Percentiles rank a stretch among this genome's conserved stretches.
Evolutionary conservation across 2,888 invertebrate genomes (phyloP).

Genomic region (Mesorhabditis sp.): DNA sequence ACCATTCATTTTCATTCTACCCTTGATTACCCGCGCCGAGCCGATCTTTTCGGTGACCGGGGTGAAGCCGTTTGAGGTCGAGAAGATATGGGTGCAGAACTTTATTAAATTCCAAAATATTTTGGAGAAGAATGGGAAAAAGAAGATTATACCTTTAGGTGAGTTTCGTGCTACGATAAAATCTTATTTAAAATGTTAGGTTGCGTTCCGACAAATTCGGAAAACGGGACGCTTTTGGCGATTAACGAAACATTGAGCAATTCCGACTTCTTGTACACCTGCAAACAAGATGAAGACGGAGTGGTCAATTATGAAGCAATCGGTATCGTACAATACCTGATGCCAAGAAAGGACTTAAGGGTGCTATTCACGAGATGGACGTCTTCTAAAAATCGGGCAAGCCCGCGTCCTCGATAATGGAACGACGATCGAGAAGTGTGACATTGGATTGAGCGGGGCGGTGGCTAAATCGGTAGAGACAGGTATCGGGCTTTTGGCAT

Average conservation of each 20-base stretch:
- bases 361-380: not conserved
- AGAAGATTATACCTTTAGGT: slow-evolving; percentile 34
- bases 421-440: slow-evolving; percentile 4
- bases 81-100: slow-evolving; percentile 40
- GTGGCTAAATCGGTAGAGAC: not conserved
- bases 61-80: slow-evolving; percentile 29
- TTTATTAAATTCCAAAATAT: slow-evolving; percentile 39
- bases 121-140: slow-evolving; percentile 29
- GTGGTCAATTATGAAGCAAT: slow-evolving; percentile 37
- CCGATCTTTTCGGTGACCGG: slow-evolving; percentile 3
- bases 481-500: not conserved
- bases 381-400: slow-evolving; percentile 3
- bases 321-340: slow-evolving; percentile 14
- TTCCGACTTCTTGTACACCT: slow-evolving; percentile 37
- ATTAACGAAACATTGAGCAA: slow-evolving; percentile 22
- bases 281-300: slow-evolving; percentile 39
- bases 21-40: not conserved
- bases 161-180: slow-evolving; percentile 10
- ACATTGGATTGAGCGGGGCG: slow-evolving; percentile 2
- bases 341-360: not conserved
- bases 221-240: slow-evolving; percentile 24
- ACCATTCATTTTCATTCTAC: no score
- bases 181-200: slow-evolving; percentile 19
- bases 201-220: slow-evolving; percentile 35
- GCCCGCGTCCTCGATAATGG: not conserved